Evolutionary conservation across 1,140 invertebrate genomes (phyloP), one percentile per base, ranked within the genome.

Genomic region (Nymphalis io): DNA sequence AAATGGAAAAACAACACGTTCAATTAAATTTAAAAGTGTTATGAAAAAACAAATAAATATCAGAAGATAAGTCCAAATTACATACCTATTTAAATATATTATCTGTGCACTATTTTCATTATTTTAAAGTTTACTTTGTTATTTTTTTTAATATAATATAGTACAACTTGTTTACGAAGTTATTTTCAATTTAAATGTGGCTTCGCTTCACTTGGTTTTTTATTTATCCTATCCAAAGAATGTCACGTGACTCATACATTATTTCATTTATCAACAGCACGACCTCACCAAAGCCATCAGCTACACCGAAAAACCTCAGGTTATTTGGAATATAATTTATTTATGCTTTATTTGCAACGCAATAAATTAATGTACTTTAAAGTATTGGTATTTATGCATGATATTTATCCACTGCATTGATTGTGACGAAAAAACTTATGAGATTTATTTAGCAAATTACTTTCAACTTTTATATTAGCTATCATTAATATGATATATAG

Each of bases 301-400:
- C 83, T 90, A 85, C 89, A 91, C 88, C 85, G 89, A 90, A 91
- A 91, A 80, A 73, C 87, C 80, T 91, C 89, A 91, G 89, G 89
- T 91, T 90, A 89, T 65, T 82, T 81, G 64, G 70, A 65, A 66
- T 67, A 62, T 66, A 71, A 61, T 72, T 72, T 72, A 72, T 72
- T 72, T 72, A 57, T 67, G 70, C 63, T 61, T 67, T 20, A 60
- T 72, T 55, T 65, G 69, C 69, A 13, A 61, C 33, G 65, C 57
- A 21, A 27, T 55, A 15, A 51, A 51, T 46, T 60, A 51, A n/a
- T 16, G n/a, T 18, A 59, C 20, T 13, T n/a, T n/a, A n/a, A n/a
- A n/a, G n/a, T 15, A 55, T 3, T 55, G 0, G 15, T 55, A 55
- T 53, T 53, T 13, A 18, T 61, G 42, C 57, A 61, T 42, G 59